These are phyloP conservation scores for Cygnus olor DNA, from an alignment of 2,797 vertebrate species.

Conservation along the genomic window DNA sequence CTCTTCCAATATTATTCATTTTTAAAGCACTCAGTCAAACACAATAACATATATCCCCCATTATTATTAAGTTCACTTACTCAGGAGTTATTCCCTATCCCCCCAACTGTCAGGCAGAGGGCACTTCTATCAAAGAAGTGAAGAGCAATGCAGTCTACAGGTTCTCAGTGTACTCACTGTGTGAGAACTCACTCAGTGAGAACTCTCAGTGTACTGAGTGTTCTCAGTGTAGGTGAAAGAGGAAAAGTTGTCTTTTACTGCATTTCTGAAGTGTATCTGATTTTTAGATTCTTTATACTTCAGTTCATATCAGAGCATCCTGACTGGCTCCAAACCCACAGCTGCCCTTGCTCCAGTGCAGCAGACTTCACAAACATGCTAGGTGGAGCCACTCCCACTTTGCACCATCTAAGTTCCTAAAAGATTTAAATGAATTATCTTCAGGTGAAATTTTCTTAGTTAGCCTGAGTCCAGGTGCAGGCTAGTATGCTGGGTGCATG, in stretches of 20 bases:
- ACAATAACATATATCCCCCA: neutral
- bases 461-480: neutral
- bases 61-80: neutral
- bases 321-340: neutral
- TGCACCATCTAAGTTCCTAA: neutral
- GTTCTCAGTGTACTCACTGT: neutral
- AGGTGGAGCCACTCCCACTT: neutral
- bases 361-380: neutral
- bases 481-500: neutral
- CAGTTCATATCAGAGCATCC: neutral
- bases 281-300: neutral
- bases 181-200: too few relatives aligned
- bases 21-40: slow-evolving; percentile 5
- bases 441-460: neutral
- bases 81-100: neutral
- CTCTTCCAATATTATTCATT: neutral
- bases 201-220: too few relatives aligned
- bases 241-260: neutral
- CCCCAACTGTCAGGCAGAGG: neutral
- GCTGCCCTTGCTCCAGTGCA: neutral
- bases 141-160: neutral
- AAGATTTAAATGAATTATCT: neutral
- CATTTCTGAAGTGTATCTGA: neutral
- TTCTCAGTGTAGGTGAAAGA: neutral
- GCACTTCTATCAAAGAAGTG: neutral